phyloP scores from a whole-genome alignment of 2,113 vertebrate genomes.

The Solea solea region DNA sequence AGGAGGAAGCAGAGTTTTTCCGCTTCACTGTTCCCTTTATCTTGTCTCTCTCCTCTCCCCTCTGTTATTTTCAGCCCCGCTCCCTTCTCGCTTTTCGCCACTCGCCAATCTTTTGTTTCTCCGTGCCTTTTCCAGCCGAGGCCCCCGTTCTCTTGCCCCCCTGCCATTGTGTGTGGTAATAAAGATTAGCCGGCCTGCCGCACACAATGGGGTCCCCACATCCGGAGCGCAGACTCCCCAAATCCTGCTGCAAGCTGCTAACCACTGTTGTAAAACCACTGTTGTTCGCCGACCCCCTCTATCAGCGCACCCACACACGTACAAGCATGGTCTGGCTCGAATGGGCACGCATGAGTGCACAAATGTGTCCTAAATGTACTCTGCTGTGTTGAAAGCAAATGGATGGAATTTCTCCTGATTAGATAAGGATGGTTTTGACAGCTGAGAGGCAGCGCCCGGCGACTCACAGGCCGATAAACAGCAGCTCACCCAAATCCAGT shows the following conservation, averaged over 20 bases:
- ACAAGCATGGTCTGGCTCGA: constrained; percentile 2
- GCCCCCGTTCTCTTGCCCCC: constrained; percentile 63
- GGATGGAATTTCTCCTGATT: constrained; percentile 72
- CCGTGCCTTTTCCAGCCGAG: constrained; percentile 70
- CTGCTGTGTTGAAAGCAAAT: constrained; percentile 58
- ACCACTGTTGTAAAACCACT: constrained; percentile 63
- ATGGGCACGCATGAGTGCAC: not conserved
- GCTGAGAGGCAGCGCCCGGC: constrained; percentile 66
- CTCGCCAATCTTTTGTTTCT: constrained; percentile 72
- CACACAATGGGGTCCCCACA: constrained; percentile 75
- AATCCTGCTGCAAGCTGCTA: constrained; percentile 75
- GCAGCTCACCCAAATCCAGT: constrained; percentile 78
- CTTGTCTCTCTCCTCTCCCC: constrained; percentile 40
- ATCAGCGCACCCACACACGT: constrained; percentile 10
- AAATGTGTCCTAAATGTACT: constrained; percentile 33
- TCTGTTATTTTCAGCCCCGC: constrained; percentile 52
- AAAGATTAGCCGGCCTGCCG: constrained; percentile 78
- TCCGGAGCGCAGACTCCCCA: constrained; percentile 68
- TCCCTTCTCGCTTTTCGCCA: constrained; percentile 26
- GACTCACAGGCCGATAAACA: constrained; percentile 71
- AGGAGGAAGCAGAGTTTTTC: constrained; percentile 68
- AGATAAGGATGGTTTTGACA: constrained; percentile 76
- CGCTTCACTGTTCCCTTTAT: constrained; percentile 73
- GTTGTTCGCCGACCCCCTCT: constrained; percentile 48
- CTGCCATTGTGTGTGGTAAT: constrained; percentile 74